phyloP scores from a whole-genome alignment of 2,888 invertebrate species.

The Axea sp. region DNA sequence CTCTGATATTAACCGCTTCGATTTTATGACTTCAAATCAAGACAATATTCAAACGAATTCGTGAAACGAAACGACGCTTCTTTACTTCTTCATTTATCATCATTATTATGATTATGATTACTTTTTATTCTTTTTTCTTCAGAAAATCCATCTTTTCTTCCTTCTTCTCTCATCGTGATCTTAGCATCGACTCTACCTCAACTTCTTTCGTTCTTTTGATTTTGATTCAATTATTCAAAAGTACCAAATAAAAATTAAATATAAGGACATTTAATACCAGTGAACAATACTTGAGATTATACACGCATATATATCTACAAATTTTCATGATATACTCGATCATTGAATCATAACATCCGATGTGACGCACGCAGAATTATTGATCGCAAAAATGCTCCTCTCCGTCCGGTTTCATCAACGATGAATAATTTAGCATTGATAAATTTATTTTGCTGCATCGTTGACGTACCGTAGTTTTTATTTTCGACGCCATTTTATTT shows the following conservation, averaged over 20 bases:
- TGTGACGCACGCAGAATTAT: constrained; percentile 48
- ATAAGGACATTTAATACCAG: too few relatives aligned
- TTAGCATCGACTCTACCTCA: too few relatives aligned
- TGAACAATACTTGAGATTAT: constrained; percentile 3
- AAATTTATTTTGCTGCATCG: constrained; percentile 50
- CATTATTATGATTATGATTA: constrained; percentile 45
- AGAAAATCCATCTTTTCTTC: constrained; percentile 9
- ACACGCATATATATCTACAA: constrained; percentile 7
- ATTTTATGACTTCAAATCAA: constrained; percentile 58
- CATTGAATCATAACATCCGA: constrained; percentile 49
- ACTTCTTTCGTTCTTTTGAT: too few relatives aligned
- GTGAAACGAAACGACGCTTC: constrained; percentile 25
- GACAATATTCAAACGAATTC: constrained; percentile 52
- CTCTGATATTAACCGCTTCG: constrained; percentile 57
- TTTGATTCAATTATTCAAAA: too few relatives aligned
- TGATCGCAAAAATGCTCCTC: constrained; percentile 56
- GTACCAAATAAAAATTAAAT: too few relatives aligned
- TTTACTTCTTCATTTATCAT: constrained; percentile 51
- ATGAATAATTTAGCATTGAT: constrained; percentile 60
- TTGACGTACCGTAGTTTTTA: constrained; percentile 43
- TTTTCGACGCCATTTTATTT: constrained; percentile 50
- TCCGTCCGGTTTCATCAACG: constrained; percentile 54
- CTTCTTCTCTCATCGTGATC: background rate
- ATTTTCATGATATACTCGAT: constrained; percentile 44
- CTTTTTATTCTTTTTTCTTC: constrained; percentile 13